Conservation (phyloP, 2,113 vertebrate species). For the Ctenomys sociabilis region DNA sequence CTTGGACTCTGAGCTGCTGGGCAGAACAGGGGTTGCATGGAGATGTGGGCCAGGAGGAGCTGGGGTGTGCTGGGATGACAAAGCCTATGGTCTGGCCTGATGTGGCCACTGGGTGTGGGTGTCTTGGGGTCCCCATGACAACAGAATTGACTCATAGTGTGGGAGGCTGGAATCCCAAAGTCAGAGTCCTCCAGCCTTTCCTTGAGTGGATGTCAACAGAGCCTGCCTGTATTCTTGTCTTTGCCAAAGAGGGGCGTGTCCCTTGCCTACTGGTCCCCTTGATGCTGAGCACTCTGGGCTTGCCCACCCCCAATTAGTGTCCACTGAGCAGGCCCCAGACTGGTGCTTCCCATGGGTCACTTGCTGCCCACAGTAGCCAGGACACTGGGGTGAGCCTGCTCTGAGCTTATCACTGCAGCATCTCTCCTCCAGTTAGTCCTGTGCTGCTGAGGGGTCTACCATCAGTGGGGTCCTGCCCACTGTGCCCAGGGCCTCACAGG, state of each 20-base stretch:
- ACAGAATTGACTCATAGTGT: background rate
- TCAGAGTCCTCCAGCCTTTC: background rate
- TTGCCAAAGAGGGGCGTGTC: background rate
- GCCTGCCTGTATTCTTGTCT: background rate
- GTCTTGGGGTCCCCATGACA: background rate
- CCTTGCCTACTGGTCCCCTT: background rate
- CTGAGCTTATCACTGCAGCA: background rate
- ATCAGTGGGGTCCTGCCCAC: no score
- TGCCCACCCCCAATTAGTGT: accelerated
- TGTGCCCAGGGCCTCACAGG: no score
- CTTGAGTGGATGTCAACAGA: background rate
- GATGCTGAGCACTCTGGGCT: no score
- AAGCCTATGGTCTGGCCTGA: background rate
- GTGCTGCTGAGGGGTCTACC: background rate
- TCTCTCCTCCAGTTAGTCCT: background rate
- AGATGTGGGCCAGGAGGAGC: background rate
- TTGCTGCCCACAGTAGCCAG: background rate
- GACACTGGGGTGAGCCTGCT: background rate
- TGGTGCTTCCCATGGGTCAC: background rate
- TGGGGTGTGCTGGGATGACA: background rate
- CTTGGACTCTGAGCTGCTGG: background rate
- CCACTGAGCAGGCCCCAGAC: background rate
- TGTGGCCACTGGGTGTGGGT: background rate
- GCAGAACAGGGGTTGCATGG: background rate
- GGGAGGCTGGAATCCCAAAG: background rate